A percentile compares a stretch with the other conserved stretches of the same genome.
Conservation (phyloP, 1,140 invertebrate genomes). For the Coptotermes formosanus region DNA sequence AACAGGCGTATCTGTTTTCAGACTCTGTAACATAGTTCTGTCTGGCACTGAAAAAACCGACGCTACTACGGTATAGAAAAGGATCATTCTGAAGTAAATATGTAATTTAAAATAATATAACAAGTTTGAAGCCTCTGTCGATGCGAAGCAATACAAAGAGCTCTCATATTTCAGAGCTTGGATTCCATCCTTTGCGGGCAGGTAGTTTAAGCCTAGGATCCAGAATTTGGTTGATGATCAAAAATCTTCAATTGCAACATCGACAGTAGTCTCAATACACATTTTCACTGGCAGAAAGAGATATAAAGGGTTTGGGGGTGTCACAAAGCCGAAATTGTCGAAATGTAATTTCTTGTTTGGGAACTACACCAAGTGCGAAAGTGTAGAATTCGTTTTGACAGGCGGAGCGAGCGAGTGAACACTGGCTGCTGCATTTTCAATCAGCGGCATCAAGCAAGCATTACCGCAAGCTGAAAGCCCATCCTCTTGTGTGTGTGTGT, state of each 20-base stretch:
- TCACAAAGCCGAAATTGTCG: constrained; percentile 11
- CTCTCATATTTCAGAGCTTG: neutral
- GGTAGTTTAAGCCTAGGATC: neutral
- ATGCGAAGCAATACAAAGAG: neutral
- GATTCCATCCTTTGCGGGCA: neutral
- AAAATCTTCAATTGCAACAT: neutral
- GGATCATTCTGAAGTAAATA: neutral
- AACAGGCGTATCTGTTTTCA: too few species aligned
- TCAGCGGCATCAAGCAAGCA: neutral
- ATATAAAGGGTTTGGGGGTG: neutral
- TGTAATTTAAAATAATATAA: neutral
- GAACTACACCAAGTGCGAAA: neutral
- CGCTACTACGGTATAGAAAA: neutral
- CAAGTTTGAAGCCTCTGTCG: neutral
- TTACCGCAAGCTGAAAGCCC: neutral
- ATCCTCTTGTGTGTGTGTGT: neutral
- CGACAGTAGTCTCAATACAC: neutral
- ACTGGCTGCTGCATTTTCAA: neutral
- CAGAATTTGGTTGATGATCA: neutral
- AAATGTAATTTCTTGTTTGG: constrained; percentile 17
- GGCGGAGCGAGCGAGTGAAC: neutral
- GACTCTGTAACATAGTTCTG: too few species aligned
- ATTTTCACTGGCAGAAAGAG: neutral
- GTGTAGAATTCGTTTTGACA: constrained; percentile 7
- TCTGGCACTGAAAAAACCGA: neutral